A percentile compares a stretch with the other conserved stretches of the same genome.
These are phyloP conservation scores for Amphimallon solstitiale DNA, from an alignment of 2,888 invertebrate species.

Conservation along the genomic window DNA sequence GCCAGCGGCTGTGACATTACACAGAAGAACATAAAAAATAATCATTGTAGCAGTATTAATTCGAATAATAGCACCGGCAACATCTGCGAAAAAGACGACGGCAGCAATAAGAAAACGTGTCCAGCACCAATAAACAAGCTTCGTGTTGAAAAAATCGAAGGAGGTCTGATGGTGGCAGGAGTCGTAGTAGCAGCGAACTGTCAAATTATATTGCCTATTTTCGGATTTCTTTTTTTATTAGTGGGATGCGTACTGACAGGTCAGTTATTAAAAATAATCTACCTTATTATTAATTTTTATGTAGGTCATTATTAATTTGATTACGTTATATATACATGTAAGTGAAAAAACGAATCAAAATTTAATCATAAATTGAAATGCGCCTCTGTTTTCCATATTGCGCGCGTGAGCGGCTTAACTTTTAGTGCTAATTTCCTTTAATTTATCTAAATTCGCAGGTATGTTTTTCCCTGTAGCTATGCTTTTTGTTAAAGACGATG, in stretches of 20 bases:
- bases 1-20: slow-evolving; percentile 47
- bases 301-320: no score
- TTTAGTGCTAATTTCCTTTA: no score
- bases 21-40: slow-evolving; percentile 9
- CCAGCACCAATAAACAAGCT: slow-evolving; percentile 76
- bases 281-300: no score
- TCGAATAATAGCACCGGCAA: background rate
- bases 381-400: no score
- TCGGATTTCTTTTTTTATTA: slow-evolving; percentile 79
- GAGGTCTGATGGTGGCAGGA: slow-evolving; percentile 79
- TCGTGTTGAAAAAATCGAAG: slow-evolving; percentile 80
- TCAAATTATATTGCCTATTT: slow-evolving; percentile 79
- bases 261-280: no score
- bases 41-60: background rate
- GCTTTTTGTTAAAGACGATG: no score
- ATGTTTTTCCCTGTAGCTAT: no score
- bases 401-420: no score
- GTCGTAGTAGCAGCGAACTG: slow-evolving; percentile 82
- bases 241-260: slow-evolving; percentile 81
- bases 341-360: no score
- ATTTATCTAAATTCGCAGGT: no score
- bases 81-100: background rate
- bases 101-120: slow-evolving; percentile 63
- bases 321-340: no score
- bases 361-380: no score